Conservation (phyloP, 2,888 invertebrate species). For the Camponotus fellah region DNA sequence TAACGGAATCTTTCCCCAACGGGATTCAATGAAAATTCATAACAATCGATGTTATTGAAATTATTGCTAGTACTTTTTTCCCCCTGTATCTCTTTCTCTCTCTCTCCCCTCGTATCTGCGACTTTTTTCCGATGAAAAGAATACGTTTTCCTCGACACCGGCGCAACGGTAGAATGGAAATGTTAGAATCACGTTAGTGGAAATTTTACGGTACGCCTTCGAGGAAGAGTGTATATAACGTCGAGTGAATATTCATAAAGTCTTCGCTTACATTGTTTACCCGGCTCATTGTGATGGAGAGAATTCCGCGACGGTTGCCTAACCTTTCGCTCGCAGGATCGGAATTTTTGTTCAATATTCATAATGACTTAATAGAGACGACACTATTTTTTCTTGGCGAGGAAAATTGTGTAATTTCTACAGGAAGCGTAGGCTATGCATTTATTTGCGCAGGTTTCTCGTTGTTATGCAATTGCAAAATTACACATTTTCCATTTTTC, state of each 20-base stretch:
- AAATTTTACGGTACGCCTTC: slow-evolving; percentile 52
- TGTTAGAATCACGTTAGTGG: slow-evolving; percentile 46
- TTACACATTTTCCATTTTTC: background rate
- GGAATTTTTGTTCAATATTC: slow-evolving; percentile 47
- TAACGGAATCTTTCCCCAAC: background rate
- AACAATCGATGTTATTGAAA: slow-evolving; percentile 45
- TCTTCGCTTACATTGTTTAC: slow-evolving; percentile 55
- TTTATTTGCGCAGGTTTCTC: slow-evolving; percentile 28
- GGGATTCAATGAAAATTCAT: slow-evolving; percentile 46
- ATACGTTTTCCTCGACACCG: slow-evolving; percentile 28
- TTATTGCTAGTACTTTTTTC: background rate
- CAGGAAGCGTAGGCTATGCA: background rate
- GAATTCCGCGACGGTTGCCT: slow-evolving; percentile 41
- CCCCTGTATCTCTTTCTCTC: background rate
- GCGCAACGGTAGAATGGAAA: slow-evolving; percentile 43
- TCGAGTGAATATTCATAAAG: slow-evolving; percentile 48
- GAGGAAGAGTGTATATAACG: slow-evolving; percentile 49
- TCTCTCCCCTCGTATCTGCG: background rate
- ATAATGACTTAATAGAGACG: slow-evolving; percentile 47
- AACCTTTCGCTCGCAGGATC: slow-evolving; percentile 34
- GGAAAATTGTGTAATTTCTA: slow-evolving; percentile 37
- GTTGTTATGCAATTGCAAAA: background rate
- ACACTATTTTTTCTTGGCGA: slow-evolving; percentile 29
- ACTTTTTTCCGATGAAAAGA: slow-evolving; percentile 19
- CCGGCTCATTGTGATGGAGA: slow-evolving; percentile 43